phyloP scores from a whole-genome alignment of 2,797 vertebrate genomes.

The Chelon auratus region DNA sequence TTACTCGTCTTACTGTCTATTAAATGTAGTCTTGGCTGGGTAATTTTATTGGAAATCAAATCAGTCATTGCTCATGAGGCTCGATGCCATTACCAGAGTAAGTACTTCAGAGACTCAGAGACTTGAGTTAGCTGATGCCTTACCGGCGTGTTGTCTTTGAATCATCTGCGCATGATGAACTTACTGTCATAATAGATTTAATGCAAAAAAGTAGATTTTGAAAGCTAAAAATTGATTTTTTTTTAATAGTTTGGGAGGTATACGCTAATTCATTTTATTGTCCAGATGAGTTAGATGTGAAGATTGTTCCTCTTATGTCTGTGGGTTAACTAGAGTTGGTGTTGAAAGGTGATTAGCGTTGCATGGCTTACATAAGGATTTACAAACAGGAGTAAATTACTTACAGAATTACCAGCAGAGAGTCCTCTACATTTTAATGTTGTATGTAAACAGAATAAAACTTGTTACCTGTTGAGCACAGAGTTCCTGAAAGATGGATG shows the following conservation, averaged over 20 bases:
- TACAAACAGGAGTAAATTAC: background rate
- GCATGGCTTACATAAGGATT: background rate
- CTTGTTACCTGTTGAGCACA: background rate
- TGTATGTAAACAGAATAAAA: background rate
- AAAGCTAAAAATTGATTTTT: background rate
- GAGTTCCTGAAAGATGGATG: background rate
- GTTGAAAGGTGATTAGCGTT: background rate
- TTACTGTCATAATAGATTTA: background rate
- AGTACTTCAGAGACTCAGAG: background rate
- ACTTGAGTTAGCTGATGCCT: slow-evolving; percentile 9
- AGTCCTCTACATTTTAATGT: background rate
- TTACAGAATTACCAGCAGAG: background rate
- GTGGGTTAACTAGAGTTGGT: too few species aligned
- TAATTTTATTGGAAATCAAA: background rate
- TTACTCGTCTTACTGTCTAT: background rate
- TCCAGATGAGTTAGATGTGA: background rate
- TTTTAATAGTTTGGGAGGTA: background rate
- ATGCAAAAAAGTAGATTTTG: background rate
- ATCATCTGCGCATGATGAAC: background rate
- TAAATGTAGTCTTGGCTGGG: background rate
- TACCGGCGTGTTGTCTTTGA: slow-evolving; percentile 3
- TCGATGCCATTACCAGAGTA: background rate
- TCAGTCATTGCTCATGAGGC: background rate
- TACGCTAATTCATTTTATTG: background rate
- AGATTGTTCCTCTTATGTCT: background rate